A percentile compares a stretch with the other conserved stretches of the same genome.
These are phyloP conservation scores for Hyperoplus lanceolatus DNA, from an alignment of 2,797 vertebrate genomes.

Conservation along the genomic window DNA sequence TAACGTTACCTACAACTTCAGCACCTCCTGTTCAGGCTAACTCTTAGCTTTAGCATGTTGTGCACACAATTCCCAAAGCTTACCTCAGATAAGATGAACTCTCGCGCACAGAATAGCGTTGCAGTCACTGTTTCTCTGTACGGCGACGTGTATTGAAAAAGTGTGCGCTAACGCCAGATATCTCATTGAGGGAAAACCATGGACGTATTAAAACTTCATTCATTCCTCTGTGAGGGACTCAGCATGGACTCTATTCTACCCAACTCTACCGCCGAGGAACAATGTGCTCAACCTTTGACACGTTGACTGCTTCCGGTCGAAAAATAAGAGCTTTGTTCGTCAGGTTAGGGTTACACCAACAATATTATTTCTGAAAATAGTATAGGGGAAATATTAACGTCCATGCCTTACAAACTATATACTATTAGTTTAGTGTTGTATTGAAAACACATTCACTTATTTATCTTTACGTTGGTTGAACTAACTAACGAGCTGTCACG, in stretches of 20 bases:
- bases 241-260: too few species aligned
- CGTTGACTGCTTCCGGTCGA: conserved; percentile 70
- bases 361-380: not conserved
- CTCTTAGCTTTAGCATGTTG: conserved; percentile 63
- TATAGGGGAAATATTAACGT: not conserved
- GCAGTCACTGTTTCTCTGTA: rapidly evolving
- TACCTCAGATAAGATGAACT: conserved; percentile 49
- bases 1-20: conserved; percentile 6
- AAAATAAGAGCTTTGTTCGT: not conserved
- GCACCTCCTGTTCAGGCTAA: conserved; percentile 25
- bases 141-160: not conserved
- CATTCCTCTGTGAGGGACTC: conserved; percentile 31
- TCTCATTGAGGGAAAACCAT: not conserved
- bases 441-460: too few species aligned
- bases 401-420: not conserved
- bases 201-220: conserved; percentile 52
- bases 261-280: conserved; percentile 48
- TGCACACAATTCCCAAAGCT: conserved; percentile 1
- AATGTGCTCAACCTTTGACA: conserved; percentile 78
- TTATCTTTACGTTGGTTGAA: too few species aligned
- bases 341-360: too few species aligned
- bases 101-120: not conserved
- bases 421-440: not conserved
- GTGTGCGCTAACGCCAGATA: rapidly evolving
- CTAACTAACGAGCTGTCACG: too few species aligned